A percentile compares a stretch with the other conserved stretches of the same genome.
Evolutionary conservation across 2,888 invertebrate genomes (phyloP).

Genomic region (Ptilodon capucinus): DNA sequence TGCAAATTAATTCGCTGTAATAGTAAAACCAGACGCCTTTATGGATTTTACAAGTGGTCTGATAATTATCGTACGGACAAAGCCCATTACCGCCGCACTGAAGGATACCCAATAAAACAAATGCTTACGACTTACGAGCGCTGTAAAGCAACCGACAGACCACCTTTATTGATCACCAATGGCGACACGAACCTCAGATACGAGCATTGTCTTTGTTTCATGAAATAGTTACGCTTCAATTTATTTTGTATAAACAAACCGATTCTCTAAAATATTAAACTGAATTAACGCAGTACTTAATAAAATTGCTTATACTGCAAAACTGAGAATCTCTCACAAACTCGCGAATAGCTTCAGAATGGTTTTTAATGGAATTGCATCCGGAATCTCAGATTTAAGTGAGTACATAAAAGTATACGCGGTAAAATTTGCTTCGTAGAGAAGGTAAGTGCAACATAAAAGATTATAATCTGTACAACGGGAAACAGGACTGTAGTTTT

Average conservation of each 20-base stretch:
- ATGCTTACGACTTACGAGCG: conserved; percentile 26
- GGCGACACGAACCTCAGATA: not conserved
- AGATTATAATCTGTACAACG: not conserved
- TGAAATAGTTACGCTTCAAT: not conserved
- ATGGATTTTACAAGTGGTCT: conserved; percentile 10
- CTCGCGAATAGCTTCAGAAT: not conserved
- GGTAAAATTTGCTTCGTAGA: conserved; percentile 9
- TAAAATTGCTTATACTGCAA: not conserved
- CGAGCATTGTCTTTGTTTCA: not conserved
- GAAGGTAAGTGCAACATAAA: not conserved
- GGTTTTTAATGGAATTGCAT: not conserved
- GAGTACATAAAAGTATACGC: conserved; percentile 10
- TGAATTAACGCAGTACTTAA: not conserved
- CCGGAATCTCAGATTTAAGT: not conserved
- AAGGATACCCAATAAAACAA: conserved; percentile 31
- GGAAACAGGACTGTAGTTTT: not conserved
- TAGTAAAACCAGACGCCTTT: not conserved
- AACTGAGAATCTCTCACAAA: not conserved
- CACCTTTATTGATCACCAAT: conserved; percentile 19
- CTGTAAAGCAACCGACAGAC: conserved; percentile 18
- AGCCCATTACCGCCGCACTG: conserved; percentile 17
- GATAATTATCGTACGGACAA: conserved; percentile 11
- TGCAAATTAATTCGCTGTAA: not conserved
- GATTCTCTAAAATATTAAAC: not conserved
- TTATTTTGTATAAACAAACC: not conserved